phyloP scores from a whole-genome alignment of 2,888 invertebrate genomes.

The Pollenia labialis region DNA sequence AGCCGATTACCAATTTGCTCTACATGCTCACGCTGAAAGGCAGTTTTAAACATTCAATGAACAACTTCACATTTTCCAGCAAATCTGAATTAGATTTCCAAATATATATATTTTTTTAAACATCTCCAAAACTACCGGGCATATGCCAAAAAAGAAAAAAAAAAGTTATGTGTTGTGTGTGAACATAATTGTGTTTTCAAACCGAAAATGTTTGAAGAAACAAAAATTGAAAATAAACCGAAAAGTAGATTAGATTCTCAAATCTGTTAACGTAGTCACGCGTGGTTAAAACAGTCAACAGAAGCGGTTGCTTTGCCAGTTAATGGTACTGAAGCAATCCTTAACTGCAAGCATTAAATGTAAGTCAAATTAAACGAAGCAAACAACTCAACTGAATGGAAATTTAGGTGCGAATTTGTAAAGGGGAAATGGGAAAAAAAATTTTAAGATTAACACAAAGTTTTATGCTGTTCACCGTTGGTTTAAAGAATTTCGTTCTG shows the following conservation, averaged over 20 bases:
- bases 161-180: background rate
- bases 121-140: no score
- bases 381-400: background rate
- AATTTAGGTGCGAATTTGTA: background rate
- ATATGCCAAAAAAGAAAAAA: background rate
- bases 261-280: slow-evolving; percentile 39
- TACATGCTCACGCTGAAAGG: no score
- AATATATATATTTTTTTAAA: no score
- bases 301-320: slow-evolving; percentile 13
- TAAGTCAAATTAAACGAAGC: background rate
- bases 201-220: background rate
- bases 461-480: no score
- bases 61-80: no score
- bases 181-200: no score
- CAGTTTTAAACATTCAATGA: no score
- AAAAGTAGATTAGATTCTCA: slow-evolving; percentile 40
- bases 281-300: slow-evolving; percentile 31
- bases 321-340: slow-evolving; percentile 37
- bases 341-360: background rate
- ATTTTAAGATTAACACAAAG: no score
- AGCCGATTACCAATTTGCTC: no score
- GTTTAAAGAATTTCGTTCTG: no score
- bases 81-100: no score
- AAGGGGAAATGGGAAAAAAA: no score
- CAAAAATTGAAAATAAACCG: background rate